These are phyloP conservation scores for Phacellophora camtschatica DNA, from an alignment of 30 jellyfish, hydroid and myxozoan genomes.

Conservation along the genomic window DNA sequence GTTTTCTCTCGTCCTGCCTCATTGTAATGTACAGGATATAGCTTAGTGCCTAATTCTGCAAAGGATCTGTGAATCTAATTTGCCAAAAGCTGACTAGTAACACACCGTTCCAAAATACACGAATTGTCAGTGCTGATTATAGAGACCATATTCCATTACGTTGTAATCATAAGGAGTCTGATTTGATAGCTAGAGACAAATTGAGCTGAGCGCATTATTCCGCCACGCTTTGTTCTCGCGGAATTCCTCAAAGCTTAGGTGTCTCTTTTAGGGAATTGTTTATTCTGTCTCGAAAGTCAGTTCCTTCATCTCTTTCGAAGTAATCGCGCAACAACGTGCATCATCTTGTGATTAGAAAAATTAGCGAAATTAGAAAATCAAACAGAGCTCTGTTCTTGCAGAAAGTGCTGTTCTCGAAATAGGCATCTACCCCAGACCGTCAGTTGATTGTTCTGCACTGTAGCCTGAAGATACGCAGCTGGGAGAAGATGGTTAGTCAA, in stretches of 20 bases:
- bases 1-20: conserved; percentile 38
- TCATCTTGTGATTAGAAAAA: too few species aligned
- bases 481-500: conserved; percentile 33
- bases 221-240: conserved; percentile 35
- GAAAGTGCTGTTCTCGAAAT: conserved; percentile 11
- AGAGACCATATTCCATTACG: conserved; percentile 23
- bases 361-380: too few species aligned
- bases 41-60: background rate
- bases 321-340: conserved; percentile 32
- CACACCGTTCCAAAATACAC: conserved; percentile 32
- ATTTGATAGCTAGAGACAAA: conserved; percentile 67
- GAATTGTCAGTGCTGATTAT: conserved; percentile 32
- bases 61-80: background rate
- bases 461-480: conserved; percentile 23
- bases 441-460: conserved; percentile 11
- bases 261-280: conserved; percentile 46
- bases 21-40: conserved; percentile 25
- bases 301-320: conserved; percentile 6
- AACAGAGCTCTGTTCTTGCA: too few species aligned
- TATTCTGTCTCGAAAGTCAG: conserved; percentile 64
- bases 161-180: conserved; percentile 43
- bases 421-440: background rate
- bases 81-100: background rate
- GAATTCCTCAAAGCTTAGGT: conserved; percentile 68
- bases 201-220: conserved; percentile 75